These are phyloP conservation scores for Heteropelma amictum DNA, from an alignment of 2,888 invertebrate genomes.

Conservation along the genomic window DNA sequence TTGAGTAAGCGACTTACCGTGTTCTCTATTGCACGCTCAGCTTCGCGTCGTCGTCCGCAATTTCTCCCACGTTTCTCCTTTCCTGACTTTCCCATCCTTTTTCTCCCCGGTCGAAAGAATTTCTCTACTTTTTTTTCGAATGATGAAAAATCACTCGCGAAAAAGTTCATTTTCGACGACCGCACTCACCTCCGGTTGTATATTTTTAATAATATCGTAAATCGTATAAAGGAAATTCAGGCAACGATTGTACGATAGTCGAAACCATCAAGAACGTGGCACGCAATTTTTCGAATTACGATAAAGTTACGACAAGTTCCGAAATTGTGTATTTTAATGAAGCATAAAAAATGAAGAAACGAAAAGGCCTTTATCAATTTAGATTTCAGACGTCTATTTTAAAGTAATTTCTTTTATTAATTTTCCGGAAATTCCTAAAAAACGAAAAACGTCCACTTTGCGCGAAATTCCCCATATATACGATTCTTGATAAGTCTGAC, in stretches of 20 bases:
- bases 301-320: no score
- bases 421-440: not conserved
- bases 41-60: not conserved
- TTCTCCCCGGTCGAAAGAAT: slow-evolving; percentile 21
- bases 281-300: not conserved
- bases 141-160: slow-evolving; percentile 62
- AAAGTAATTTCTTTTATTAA: not conserved
- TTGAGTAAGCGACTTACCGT: slow-evolving; percentile 70
- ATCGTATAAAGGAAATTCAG: no score
- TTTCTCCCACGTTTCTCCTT: not conserved
- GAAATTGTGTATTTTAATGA: no score
- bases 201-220: not conserved
- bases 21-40: slow-evolving; percentile 34
- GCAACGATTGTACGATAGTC: no score
- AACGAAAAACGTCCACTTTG: slow-evolving; percentile 2
- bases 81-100: slow-evolving; percentile 2
- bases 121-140: not conserved
- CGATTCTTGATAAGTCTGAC: not conserved
- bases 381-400: not conserved
- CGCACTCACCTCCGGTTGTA: not conserved
- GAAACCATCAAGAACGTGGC: no score
- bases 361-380: no score
- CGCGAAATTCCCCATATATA: not conserved
- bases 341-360: no score
- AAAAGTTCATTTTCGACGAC: no score